Evolutionary conservation across 2,888 invertebrate genomes (phyloP).

Genomic region (Andrena flavipes): DNA sequence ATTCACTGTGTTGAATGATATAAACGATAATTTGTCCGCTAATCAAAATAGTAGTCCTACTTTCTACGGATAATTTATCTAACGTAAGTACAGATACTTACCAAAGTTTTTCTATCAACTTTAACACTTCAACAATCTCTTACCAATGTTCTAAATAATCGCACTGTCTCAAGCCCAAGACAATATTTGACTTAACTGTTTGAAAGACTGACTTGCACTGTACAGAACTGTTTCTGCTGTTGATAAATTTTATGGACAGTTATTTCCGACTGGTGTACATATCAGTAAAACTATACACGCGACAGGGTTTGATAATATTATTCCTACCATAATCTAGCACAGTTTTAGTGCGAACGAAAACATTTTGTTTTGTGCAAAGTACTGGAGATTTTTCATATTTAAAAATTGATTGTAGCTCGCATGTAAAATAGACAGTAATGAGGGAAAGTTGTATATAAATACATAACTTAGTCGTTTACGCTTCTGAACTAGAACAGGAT

Average conservation of each 20-base stretch:
- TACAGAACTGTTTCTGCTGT: background rate
- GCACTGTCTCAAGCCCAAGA: background rate
- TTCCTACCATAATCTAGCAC: background rate
- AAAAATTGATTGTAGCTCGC: no score
- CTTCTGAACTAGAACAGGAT: no score
- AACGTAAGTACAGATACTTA: conserved; percentile 1
- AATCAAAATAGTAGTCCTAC: background rate
- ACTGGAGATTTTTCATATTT: no score
- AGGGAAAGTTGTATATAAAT: no score
- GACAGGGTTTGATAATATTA: conserved; percentile 17
- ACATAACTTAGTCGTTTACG: no score
- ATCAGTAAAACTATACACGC: background rate
- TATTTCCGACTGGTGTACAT: background rate
- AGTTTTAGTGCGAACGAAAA: no score
- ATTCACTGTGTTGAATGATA: no score
- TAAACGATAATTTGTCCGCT: background rate
- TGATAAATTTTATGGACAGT: background rate
- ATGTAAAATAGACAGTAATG: no score
- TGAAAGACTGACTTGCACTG: background rate
- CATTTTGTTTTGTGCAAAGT: no score
- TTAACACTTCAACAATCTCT: background rate
- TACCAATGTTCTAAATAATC: background rate
- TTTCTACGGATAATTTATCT: background rate
- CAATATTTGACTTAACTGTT: background rate
- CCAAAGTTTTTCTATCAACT: background rate